These are phyloP conservation scores for Conopomorpha cramerella DNA, from an alignment of 1,140 invertebrate species.

Conservation along the genomic window DNA sequence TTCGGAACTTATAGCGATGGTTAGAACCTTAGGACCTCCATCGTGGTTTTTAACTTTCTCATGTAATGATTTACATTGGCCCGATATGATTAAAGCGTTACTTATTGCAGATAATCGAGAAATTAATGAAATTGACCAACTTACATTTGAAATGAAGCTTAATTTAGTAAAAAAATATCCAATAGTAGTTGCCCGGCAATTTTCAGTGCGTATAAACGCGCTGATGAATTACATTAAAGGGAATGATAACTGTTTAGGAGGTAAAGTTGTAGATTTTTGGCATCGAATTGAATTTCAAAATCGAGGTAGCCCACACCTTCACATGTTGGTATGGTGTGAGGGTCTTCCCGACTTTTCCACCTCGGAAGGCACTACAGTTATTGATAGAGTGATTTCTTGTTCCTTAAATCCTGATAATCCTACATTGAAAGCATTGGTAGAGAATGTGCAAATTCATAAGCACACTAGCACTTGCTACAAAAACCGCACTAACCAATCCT, in stretches of 20 bases:
- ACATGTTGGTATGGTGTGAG: conserved; percentile 1
- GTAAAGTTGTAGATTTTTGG: neutral
- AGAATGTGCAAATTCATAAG: conserved; percentile 2
- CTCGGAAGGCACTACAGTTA: neutral
- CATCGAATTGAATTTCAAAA: conserved; percentile 4
- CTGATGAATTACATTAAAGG: neutral
- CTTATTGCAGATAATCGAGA: conserved; percentile 3
- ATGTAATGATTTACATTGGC: conserved; percentile 8
- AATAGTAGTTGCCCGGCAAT: neutral
- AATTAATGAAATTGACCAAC: neutral
- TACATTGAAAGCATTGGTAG: neutral
- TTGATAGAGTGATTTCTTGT: conserved; percentile 2
- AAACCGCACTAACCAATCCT: neutral
- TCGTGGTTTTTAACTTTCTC: conserved; percentile 7
- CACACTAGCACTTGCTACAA: conserved; percentile 1
- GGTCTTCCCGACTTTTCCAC: conserved; percentile 1
- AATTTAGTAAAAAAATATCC: neutral
- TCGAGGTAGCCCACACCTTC: conserved; percentile 2
- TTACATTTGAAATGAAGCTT: neutral
- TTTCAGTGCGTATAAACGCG: conserved; percentile 1
- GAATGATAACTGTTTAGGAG: neutral
- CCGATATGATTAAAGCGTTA: conserved; percentile 6
- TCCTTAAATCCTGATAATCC: neutral
- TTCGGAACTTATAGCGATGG: conserved; percentile 6
- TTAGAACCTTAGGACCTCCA: conserved; percentile 4